Base-by-base conservation (phyloP, 2,797 vertebrate genomes). In the Argya squamiceps region DNA sequence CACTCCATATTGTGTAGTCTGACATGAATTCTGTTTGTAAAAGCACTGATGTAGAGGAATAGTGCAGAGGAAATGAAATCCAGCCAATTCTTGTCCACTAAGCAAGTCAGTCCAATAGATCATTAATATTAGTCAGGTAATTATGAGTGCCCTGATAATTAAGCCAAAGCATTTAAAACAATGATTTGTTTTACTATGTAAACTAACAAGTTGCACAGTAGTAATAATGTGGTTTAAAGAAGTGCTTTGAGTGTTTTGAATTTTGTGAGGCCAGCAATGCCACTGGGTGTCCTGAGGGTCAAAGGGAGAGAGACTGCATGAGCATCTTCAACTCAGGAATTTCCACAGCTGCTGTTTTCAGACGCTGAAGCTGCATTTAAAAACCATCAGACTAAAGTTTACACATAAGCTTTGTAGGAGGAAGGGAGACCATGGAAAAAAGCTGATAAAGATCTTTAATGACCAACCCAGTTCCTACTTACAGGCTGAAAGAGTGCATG, bases 131-230 rank as follows among this genome's bases (percentile, higher is more conserved):
- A 87, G 74, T 86, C 70, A 74, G 84, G 21, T 83, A 95, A 89
- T 94, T 94, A 68, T 87, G 62, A 88, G n/a, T 75, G 65, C 59
- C 83, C 30, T 77, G 50, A 21, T 91, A 94, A 91, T 94, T 82
- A 77, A 74, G 60, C 44, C 34, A 39, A 88, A 82, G 32, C 43
- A 9, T 88, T 93, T 88, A 0, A 80, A 95, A 75, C 59, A 74
- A 83, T 39, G 15, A 62, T 36, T 93, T 89, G 62, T 49, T 95
- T 87, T 87, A 87, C 64, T 77, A 0, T 37, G 56, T 93, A 77
- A 92, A 36, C 71, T 70, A 80, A 63, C 34, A 34, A 90, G 53
- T 44, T 69, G 39, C 43, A 10, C 6, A 44, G 46, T 70, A 24
- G 36, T 64, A 75, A 87, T 79, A 76, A 67, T 46, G 63, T 34